phyloP scores from a whole-genome alignment of 2,888 invertebrate genomes.

The Caenorhabditis angaria region DNA sequence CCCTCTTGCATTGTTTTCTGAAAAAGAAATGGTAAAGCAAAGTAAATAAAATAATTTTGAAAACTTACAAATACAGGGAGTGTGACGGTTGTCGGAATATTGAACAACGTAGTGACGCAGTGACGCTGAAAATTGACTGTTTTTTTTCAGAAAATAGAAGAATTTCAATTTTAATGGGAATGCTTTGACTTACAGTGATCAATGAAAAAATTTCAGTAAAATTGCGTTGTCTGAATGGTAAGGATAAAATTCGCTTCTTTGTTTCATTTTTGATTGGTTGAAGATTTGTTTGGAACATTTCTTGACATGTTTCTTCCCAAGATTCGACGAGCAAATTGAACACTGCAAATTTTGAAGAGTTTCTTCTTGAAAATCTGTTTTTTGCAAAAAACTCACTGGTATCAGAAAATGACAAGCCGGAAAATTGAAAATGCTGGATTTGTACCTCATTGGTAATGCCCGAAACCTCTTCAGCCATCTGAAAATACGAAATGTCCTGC shows the following conservation, averaged over 20 bases:
- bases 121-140: background rate
- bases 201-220: background rate
- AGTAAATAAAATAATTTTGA: background rate
- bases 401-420: slow-evolving; percentile 3
- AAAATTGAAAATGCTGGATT: slow-evolving; percentile 9
- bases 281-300: background rate
- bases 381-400: background rate
- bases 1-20: background rate
- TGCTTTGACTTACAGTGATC: background rate
- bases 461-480: background rate
- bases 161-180: too few species aligned
- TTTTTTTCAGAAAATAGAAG: background rate
- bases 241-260: background rate
- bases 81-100: background rate
- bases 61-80: background rate
- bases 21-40: background rate
- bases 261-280: background rate
- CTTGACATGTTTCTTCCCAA: background rate
- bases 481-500: too few species aligned
- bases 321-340: background rate
- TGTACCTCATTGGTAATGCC: background rate
- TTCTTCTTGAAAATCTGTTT: background rate
- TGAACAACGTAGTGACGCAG: background rate
- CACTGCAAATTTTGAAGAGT: background rate
- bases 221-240: background rate